Conservation (phyloP, 2,888 invertebrate genomes). For the Lutraria lutraria region DNA sequence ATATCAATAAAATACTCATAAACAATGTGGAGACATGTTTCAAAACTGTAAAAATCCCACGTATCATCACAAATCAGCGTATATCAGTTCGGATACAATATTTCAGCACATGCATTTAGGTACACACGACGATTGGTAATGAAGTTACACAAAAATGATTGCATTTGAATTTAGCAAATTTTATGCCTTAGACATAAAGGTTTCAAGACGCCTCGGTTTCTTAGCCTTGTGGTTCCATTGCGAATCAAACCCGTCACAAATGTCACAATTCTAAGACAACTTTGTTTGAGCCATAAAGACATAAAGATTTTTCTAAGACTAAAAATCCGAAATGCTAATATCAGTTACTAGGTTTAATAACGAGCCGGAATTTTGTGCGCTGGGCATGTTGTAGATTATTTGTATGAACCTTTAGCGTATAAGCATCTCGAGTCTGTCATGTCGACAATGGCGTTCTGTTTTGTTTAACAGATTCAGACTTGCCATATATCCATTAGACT, state of each 20-base stretch:
- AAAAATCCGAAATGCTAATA: slow-evolving; percentile 19
- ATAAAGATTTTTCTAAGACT: slow-evolving; percentile 56
- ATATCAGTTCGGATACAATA: background rate
- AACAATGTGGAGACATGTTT: slow-evolving; percentile 37
- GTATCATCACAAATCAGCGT: background rate
- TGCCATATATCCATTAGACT: background rate
- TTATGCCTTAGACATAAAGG: slow-evolving; percentile 25
- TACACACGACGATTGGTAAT: background rate
- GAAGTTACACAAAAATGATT: slow-evolving; percentile 16
- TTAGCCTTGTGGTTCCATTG: slow-evolving; percentile 52
- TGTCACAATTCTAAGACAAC: slow-evolving; percentile 60
- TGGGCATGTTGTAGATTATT: background rate
- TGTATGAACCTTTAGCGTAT: background rate
- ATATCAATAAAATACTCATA: slow-evolving; percentile 52
- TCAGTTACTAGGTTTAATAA: slow-evolving; percentile 34
- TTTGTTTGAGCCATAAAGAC: slow-evolving; percentile 53
- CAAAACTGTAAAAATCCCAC: slow-evolving; percentile 27
- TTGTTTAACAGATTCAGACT: background rate
- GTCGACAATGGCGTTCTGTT: slow-evolving; percentile 4
- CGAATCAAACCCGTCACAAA: slow-evolving; percentile 52
- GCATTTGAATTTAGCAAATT: slow-evolving; percentile 21
- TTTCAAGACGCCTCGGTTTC: background rate
- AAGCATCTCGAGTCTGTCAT: background rate
- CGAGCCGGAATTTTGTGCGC: background rate
- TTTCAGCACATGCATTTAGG: slow-evolving; percentile 13